Evolutionary conservation across 23 tunicate species (phyloP), one percentile per base, ranked within the genome.

Genomic region (Halocynthia roretzi): DNA sequence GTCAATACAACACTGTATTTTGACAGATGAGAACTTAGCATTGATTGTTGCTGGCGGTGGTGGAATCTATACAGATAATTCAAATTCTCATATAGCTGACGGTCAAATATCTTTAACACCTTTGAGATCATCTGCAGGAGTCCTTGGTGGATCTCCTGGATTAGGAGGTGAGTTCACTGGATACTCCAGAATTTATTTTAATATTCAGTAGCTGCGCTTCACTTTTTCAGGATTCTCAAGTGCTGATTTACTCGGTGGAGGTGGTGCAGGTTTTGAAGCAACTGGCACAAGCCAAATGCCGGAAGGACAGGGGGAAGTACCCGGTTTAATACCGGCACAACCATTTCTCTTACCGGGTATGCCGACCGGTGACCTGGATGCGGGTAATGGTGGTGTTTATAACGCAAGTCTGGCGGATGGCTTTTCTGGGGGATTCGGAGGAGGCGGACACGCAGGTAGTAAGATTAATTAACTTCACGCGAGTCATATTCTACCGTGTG

Each of bases 21-120:
- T 31, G 44, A 31, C 44, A 31, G 44, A 31, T 31, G 44, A 31
- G 4, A 31, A 31, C 44, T 31, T 4, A 31, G 44, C 44, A 31
- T 31, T 74, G 78, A 17, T 74, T 14, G 78, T 74, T 10, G 78
- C 64, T 14, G 78, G 78, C 0, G 78, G 78, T 11, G 78, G 62
- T 15, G 65, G 44, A 31, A 31, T 31, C 44, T 31, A 31, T 31
- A 4, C 44, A 31, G 44, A 31, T 31, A 4, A 31, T 31, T 0
- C 4, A 31, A 31, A 31, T 31, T 31, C 44, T 31, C 44, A 31
- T 31, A 31, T 31, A 31, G 44, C 44, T 31, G 44, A 31, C 44
- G 44, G 44, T 31, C 44, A 31, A 31, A 31, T 31, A 31, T 31
- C 44, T 1, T 31, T 31, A 4, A 31, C 44, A 31, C 44, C 44